Conservation (phyloP, 2,888 invertebrate species). For the Xestia xanthographa region DNA sequence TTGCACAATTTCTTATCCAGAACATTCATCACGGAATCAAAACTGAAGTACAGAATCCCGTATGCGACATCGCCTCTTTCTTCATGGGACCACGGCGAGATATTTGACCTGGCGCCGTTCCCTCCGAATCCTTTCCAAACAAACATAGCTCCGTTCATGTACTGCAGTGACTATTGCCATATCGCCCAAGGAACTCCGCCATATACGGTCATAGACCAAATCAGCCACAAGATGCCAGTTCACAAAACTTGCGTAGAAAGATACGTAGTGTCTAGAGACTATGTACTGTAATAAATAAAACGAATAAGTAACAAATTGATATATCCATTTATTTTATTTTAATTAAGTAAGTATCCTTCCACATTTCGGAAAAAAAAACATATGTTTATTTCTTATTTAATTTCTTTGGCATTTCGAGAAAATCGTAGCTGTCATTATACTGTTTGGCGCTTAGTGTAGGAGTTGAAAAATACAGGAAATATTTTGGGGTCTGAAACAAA, state of each 20-base stretch:
- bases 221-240: conserved; percentile 71
- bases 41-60: conserved; percentile 82
- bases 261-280: conserved; percentile 80
- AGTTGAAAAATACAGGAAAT: conserved; percentile 18
- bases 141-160: conserved; percentile 87
- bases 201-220: conserved; percentile 82
- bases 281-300: conserved; percentile 44
- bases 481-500: conserved; percentile 32
- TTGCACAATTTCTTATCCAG: conserved; percentile 68
- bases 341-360: neutral
- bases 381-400: too few relatives aligned
- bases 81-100: conserved; percentile 83
- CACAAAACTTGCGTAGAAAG: conserved; percentile 75
- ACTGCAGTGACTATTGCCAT: conserved; percentile 88
- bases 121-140: conserved; percentile 87
- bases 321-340: conserved; percentile 26
- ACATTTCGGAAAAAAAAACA: too few relatives aligned
- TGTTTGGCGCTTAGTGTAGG: neutral
- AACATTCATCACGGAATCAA: conserved; percentile 84
- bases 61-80: conserved; percentile 78
- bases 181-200: conserved; percentile 84
- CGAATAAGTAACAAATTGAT: neutral
- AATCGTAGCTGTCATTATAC: too few relatives aligned
- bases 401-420: neutral
- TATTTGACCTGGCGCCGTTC: conserved; percentile 82